A percentile compares a stretch with the other conserved stretches of the same genome.
Conservation (phyloP, 1,140 invertebrate genomes). For the Varroa destructor region DNA sequence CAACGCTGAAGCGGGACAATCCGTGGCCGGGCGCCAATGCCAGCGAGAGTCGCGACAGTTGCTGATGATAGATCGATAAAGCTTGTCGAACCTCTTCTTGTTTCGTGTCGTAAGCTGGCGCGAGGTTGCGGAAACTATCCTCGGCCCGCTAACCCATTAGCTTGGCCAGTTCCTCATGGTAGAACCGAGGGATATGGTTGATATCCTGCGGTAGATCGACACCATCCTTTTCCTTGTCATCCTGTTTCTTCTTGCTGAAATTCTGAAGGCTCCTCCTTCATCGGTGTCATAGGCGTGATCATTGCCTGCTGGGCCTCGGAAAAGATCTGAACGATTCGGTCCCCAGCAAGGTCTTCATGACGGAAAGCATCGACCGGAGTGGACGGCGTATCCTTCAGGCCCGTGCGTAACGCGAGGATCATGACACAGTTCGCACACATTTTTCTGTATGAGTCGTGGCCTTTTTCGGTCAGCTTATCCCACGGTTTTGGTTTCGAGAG, state of each 20-base stretch:
- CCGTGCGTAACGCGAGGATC: slow-evolving; percentile 95
- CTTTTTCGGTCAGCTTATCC: slow-evolving; percentile 99
- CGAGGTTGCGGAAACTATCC: slow-evolving; percentile 34
- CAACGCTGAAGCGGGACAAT: slow-evolving; percentile 32
- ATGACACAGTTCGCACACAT: slow-evolving; percentile 95
- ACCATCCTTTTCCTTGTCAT: slow-evolving; percentile 49
- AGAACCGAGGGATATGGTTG: slow-evolving; percentile 66
- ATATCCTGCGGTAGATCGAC: slow-evolving; percentile 93
- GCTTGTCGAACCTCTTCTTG: slow-evolving; percentile 74
- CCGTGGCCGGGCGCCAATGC: slow-evolving; percentile 23
- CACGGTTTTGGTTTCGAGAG: slow-evolving; percentile 97
- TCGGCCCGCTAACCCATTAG: slow-evolving; percentile 53
- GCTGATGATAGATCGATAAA: slow-evolving; percentile 76
- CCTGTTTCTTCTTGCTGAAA: slow-evolving; percentile 53
- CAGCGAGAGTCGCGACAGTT: slow-evolving; percentile 61
- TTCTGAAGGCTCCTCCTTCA: slow-evolving; percentile 41
- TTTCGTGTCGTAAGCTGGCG: slow-evolving; percentile 48
- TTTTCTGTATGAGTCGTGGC: slow-evolving; percentile 92
- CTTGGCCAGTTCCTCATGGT: slow-evolving; percentile 86
- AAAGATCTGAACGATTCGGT: slow-evolving; percentile 81
- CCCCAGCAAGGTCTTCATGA: slow-evolving; percentile 51
- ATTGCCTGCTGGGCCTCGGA: slow-evolving; percentile 58
- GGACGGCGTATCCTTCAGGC: slow-evolving; percentile 44
- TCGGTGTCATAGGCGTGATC: slow-evolving; percentile 34
- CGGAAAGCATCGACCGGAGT: slow-evolving; percentile 32